Conservation (phyloP, 2,113 vertebrate genomes). For the Gavia stellata region DNA sequence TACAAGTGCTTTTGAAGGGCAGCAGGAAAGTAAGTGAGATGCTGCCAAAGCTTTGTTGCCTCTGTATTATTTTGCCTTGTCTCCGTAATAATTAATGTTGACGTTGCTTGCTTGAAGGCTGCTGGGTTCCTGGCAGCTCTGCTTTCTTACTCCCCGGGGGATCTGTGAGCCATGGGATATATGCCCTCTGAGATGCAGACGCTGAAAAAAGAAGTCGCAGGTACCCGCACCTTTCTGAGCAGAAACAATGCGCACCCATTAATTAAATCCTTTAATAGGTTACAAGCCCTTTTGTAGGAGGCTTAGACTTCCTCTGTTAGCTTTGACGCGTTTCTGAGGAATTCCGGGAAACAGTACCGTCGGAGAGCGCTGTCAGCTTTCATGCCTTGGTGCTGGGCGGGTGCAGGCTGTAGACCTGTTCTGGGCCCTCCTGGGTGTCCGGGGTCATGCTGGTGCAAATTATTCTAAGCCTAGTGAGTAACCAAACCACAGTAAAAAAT, state of each 20-base stretch:
- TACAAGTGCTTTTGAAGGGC: not conserved
- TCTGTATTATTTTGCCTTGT: not conserved
- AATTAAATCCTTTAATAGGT: not conserved
- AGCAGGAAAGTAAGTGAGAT: not conserved
- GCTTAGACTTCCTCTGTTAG: not conserved
- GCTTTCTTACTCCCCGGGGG: not conserved
- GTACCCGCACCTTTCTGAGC: not conserved
- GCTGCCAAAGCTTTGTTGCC: not conserved
- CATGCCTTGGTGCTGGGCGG: accelerated
- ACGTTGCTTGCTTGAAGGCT: not conserved
- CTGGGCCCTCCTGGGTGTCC: not conserved
- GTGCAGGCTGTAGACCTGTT: not conserved
- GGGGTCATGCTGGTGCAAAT: accelerated
- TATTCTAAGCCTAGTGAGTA: not conserved
- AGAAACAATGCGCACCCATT: accelerated
- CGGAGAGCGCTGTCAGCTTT: accelerated
- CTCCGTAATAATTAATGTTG: not conserved
- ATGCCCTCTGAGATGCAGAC: not conserved
- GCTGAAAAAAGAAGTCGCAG: not conserved
- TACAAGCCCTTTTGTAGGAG: not conserved
- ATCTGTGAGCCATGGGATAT: not conserved
- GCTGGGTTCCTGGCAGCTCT: not conserved
- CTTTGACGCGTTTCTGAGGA: not conserved
- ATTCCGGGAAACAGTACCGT: not conserved
- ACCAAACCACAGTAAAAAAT: not conserved